A percentile compares a stretch with the other conserved stretches of the same genome.
phyloP scores from a whole-genome alignment of 2,888 invertebrate species.

The Eupeodes latifasciatus region DNA sequence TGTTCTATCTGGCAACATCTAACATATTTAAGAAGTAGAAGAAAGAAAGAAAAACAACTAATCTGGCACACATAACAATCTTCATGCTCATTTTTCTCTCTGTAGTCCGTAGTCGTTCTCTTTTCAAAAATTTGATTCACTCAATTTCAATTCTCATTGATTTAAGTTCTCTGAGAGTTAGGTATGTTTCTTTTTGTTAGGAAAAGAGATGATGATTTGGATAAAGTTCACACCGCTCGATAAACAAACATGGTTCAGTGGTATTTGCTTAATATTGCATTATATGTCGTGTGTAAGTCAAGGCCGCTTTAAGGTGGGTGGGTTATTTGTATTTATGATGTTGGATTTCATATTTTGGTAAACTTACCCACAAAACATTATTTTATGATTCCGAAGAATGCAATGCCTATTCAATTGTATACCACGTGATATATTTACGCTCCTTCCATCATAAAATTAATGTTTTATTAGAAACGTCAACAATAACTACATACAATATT shows the following conservation, averaged over 20 bases:
- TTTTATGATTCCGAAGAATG: no score
- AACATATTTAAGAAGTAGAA: neutral
- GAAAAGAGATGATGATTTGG: constrained; percentile 12
- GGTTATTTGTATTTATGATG: neutral
- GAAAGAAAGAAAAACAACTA: neutral
- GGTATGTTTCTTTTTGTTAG: neutral
- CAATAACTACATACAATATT: no score
- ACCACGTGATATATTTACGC: no score
- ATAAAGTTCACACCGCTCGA: constrained; percentile 28
- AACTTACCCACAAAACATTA: no score
- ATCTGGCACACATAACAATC: constrained; percentile 62
- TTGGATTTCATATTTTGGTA: neutral
- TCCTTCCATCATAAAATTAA: no score
- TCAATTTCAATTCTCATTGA: constrained; percentile 5
- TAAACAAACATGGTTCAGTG: constrained; percentile 66
- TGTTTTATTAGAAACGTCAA: no score
- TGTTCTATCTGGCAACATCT: constrained; percentile 67
- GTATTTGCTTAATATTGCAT: constrained; percentile 63
- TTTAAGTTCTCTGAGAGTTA: constrained; percentile 31
- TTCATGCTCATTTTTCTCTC: constrained; percentile 14
- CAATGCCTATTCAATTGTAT: no score
- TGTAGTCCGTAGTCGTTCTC: neutral
- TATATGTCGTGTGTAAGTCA: constrained; percentile 38
- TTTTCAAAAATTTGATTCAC: constrained; percentile 40
- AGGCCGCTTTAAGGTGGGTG: neutral